A percentile compares a stretch with the other conserved stretches of the same genome.
Conservation (phyloP, 2,113 vertebrate species). For the Cynoglossus semilaevis region DNA sequence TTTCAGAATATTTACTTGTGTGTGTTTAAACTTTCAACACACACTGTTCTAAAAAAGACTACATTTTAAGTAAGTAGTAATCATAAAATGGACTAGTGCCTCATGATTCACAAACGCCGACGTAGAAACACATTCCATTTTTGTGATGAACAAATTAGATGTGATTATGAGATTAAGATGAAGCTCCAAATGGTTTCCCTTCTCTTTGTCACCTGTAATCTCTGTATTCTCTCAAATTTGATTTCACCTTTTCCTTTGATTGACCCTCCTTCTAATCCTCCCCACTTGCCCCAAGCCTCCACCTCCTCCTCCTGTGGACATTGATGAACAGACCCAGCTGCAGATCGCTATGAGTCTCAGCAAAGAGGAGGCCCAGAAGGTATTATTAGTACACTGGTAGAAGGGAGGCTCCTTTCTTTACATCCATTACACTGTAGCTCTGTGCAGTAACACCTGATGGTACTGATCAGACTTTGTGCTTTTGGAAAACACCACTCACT, state of each 20-base stretch:
- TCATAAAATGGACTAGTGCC: too few species aligned
- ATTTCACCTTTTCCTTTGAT: constrained; percentile 26
- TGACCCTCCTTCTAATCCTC: constrained; percentile 39
- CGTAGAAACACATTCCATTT: background rate
- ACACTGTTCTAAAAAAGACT: too few species aligned
- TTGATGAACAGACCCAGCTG: constrained; percentile 92
- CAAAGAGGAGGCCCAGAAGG: constrained; percentile 90
- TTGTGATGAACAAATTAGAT: constrained; percentile 8
- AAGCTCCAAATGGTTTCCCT: background rate
- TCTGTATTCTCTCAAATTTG: constrained; percentile 1
- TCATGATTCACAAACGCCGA: too few species aligned
- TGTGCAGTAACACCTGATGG: constrained; percentile 21
- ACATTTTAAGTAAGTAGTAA: too few species aligned
- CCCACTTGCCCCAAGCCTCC: constrained; percentile 53
- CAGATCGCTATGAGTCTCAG: constrained; percentile 92
- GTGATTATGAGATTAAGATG: constrained; percentile 7
- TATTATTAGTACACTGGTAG: constrained; percentile 76
- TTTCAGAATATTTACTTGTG: too few species aligned
- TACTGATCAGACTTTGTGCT: constrained; percentile 5
- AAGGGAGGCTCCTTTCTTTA: constrained; percentile 13
- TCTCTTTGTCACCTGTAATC: constrained; percentile 6
- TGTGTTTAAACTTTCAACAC: too few species aligned
- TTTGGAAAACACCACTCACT: constrained; percentile 26
- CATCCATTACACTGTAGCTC: constrained; percentile 21
- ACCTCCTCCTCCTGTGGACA: constrained; percentile 74